Evolutionary conservation across 2,113 vertebrate species (phyloP).

Genomic region (Mesitornis unicolor): DNA sequence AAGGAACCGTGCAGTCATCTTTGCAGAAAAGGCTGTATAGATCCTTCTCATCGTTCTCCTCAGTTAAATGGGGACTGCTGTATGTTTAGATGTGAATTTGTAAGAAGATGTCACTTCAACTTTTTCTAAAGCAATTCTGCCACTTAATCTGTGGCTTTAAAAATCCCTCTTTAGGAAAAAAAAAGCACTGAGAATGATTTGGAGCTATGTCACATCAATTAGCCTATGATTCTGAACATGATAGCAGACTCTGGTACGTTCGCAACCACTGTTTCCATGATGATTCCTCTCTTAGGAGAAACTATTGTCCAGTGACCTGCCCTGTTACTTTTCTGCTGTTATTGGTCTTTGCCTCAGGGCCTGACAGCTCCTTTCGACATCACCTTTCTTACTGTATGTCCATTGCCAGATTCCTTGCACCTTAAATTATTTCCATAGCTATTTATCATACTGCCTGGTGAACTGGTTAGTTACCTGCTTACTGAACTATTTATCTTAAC

Average conservation of each 20-base stretch:
- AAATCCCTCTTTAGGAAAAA: not conserved
- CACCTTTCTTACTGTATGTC: not conserved
- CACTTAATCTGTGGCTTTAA: not conserved
- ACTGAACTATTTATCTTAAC: not conserved
- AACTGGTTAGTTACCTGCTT: not conserved
- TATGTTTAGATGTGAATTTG: not conserved
- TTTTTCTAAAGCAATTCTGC: not conserved
- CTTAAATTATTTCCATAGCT: not conserved
- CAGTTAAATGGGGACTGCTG: not conserved
- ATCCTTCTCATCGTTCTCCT: not conserved
- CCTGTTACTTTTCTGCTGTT: not conserved
- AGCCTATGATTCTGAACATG: not conserved
- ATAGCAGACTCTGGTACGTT: not conserved
- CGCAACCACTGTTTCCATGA: not conserved
- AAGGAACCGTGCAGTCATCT: not conserved
- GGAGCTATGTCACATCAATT: not conserved
- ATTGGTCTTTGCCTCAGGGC: not conserved
- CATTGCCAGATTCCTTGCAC: not conserved
- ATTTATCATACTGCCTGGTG: not conserved
- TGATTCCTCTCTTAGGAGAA: not conserved
- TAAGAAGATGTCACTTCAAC: not conserved
- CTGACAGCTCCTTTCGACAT: not conserved
- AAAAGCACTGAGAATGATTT: not conserved
- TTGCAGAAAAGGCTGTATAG: not conserved
- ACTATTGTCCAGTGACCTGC: not conserved